Conservation (phyloP, 2,113 vertebrate genomes). For the Callospermophilus lateralis region DNA sequence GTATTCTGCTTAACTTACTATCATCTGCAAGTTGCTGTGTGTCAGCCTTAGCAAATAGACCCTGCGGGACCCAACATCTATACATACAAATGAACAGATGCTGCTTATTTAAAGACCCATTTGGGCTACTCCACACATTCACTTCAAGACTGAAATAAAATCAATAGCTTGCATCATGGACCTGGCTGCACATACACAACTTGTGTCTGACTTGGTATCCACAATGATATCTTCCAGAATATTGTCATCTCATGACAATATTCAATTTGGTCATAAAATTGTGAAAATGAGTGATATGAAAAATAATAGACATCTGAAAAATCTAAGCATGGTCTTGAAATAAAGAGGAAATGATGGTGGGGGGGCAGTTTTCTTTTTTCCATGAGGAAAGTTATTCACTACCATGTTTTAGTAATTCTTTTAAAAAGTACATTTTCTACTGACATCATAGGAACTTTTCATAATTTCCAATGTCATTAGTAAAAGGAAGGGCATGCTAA, state of each 20-base stretch:
- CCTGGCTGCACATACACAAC: neutral
- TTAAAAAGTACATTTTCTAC: constrained; percentile 46
- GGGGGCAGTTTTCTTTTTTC: neutral
- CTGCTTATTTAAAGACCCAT: neutral
- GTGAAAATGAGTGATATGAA: neutral
- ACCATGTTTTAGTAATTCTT: neutral
- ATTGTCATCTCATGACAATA: neutral
- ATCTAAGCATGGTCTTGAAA: neutral
- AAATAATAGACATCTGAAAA: neutral
- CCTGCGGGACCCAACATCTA: neutral
- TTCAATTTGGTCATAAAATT: neutral
- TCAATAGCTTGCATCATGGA: neutral
- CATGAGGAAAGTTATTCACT: neutral
- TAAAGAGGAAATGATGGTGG: neutral
- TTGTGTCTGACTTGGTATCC: neutral
- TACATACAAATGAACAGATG: neutral
- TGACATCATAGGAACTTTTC: neutral
- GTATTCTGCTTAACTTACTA: neutral
- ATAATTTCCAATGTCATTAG: neutral
- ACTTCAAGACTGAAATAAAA: too few relatives aligned
- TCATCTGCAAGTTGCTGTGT: neutral
- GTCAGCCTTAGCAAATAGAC: neutral
- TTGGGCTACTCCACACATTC: fast-evolving
- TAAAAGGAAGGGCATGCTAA: neutral
- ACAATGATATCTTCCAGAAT: neutral